These are phyloP conservation scores for Bhutanitis thaidina DNA, from an alignment of 2,888 invertebrate genomes.

Conservation along the genomic window DNA sequence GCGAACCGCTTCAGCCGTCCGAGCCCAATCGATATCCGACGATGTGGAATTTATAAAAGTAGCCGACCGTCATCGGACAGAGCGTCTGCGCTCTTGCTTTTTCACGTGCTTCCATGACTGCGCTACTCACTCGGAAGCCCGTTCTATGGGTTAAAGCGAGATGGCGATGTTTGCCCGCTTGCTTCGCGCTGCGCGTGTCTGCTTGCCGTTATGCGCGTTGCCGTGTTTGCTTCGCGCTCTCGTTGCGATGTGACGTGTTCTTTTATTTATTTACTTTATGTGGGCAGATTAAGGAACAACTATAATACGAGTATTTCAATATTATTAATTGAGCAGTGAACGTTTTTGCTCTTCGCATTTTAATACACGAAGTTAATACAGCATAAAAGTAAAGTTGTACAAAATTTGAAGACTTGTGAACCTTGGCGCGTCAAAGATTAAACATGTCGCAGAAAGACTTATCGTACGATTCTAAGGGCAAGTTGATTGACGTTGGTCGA, in stretches of 20 bases:
- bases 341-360: not conserved
- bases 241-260: constrained; percentile 44
- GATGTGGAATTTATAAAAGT: constrained; percentile 48
- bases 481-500: constrained; percentile 45
- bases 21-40: constrained; percentile 48
- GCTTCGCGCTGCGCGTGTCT: constrained; percentile 66
- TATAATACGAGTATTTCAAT: too few relatives aligned
- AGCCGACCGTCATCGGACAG: constrained; percentile 32
- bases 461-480: not conserved
- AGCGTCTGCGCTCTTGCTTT: constrained; percentile 71
- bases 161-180: constrained; percentile 44
- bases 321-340: not conserved
- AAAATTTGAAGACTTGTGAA: not conserved
- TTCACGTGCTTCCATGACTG: constrained; percentile 46
- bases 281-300: not conserved
- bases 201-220: constrained; percentile 64
- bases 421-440: constrained; percentile 9
- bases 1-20: constrained; percentile 23
- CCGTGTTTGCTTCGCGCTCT: constrained; percentile 48
- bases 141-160: constrained; percentile 41
- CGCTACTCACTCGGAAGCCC: constrained; percentile 28
- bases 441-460: constrained; percentile 15
- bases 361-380: not conserved
- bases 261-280: constrained; percentile 7
- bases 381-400: not conserved